phyloP scores from a whole-genome alignment of 2,797 vertebrate genomes.

The Melanotaenia trifasciata region DNA sequence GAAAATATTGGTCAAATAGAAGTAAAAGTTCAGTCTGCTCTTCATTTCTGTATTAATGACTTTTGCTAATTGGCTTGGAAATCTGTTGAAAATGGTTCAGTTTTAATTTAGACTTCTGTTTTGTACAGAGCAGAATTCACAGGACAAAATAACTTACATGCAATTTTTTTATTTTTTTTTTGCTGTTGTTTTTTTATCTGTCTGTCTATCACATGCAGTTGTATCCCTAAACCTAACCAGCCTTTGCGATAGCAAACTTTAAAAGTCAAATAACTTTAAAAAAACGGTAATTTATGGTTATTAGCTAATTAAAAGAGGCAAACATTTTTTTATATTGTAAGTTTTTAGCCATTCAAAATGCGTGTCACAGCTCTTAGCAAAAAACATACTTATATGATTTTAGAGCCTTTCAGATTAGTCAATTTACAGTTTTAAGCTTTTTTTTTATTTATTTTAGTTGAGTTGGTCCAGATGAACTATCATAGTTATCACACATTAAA shows the following conservation, averaged over 20 bases:
- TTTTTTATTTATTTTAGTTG: background rate
- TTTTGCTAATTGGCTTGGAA: background rate
- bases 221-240: background rate
- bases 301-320: background rate
- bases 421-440: background rate
- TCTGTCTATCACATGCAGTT: background rate
- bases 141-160: background rate
- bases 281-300: background rate
- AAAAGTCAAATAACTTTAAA: background rate
- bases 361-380: too few relatives aligned
- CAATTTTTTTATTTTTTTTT: background rate
- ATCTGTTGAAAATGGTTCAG: background rate
- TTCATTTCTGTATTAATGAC: background rate
- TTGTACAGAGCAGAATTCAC: background rate
- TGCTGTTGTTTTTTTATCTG: background rate
- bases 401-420: background rate
- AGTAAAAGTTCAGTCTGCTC: background rate
- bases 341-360: too few relatives aligned
- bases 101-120: background rate
- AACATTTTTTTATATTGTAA: background rate
- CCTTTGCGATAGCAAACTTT: background rate
- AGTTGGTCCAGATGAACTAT: background rate
- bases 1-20: background rate
- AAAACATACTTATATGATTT: background rate
- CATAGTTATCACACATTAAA: too few relatives aligned